Base-by-base conservation (phyloP, 2,888 invertebrate species). In the Hydrotaea diabolus region DNA sequence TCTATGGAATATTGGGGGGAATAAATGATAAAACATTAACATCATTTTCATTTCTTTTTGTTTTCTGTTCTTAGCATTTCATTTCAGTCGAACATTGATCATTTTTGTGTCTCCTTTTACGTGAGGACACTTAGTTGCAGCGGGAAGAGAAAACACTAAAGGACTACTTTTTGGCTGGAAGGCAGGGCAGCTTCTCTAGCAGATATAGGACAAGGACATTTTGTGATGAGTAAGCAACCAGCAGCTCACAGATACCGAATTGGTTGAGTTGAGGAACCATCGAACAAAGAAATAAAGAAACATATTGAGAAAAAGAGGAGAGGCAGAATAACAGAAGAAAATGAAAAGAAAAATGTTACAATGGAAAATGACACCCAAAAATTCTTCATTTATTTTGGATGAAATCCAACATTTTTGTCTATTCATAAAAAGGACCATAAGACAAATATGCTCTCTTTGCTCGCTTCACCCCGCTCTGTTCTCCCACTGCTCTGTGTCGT, bases 141-240 rank as follows among this genome's bases (percentile, higher is more conserved):
- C 0, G 21, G 5, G 31, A 17, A 53, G 23, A 59, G 59, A 21
- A n/a, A n/a, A n/a, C n/a, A 57, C 19, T 26, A 9, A 26, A 26
- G 21, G 26, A 59, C 59, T 26, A 59, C 49, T 49, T 49, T 49
- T n/a, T 49, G 4, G 26, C 7, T 31, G 31, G 31, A 31, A 23
- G 59, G 26, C n/a, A 43, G 1, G 19, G 43, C 21, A 43, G 2
- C 66, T 66, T 2, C 43, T 64, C 39, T 64, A 19, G n/a, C 0
- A 69, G 21, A 82, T 82, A 82, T 82, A 55, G 84, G 84, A 82
- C 84, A 85, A 85, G 84, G 84, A 85, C 84, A 85, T 79, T 85
- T 82, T 85, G 62, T 85, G 84, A 85, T 85, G 84, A 85, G 73
- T 79, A 82, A 85, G 84, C 84, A 80, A 31, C n/a, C 79, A 31